Percentiles rank a stretch among this genome's conserved stretches.
phyloP scores from a whole-genome alignment of 2,113 vertebrate species.

The Elanoides forficatus region DNA sequence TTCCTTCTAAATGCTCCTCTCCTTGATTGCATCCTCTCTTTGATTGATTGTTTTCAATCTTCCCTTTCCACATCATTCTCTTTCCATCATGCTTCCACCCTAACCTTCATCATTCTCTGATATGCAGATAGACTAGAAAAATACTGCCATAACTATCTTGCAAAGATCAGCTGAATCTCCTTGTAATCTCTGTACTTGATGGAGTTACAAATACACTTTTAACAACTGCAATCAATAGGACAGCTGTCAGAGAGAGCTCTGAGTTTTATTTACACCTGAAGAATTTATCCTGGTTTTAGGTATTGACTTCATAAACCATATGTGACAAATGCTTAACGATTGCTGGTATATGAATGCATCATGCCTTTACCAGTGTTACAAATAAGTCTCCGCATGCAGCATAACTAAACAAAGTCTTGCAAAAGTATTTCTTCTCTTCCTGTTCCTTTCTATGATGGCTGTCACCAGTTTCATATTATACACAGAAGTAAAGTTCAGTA shows the following conservation, averaged over 20 bases:
- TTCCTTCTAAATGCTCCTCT: neutral
- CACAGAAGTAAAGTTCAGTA: neutral
- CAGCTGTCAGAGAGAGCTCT: neutral
- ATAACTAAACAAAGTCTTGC: neutral
- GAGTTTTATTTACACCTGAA: slow-evolving; percentile 28
- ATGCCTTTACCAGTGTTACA: neutral
- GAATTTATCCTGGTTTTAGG: neutral
- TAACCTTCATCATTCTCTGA: neutral
- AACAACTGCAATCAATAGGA: slow-evolving; percentile 7
- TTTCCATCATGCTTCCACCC: neutral
- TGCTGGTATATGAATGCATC: neutral
- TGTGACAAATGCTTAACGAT: neutral
- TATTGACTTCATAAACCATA: neutral
- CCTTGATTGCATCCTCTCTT: neutral
- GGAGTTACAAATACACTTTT: neutral
- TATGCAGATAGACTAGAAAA: neutral
- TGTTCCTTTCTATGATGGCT: neutral
- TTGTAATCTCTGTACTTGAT: neutral
- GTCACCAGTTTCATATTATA: neutral
- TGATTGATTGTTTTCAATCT: neutral
- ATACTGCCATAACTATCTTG: neutral
- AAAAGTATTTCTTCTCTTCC: neutral
- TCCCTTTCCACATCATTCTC: neutral
- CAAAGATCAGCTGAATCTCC: neutral
- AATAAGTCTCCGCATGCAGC: neutral